phyloP scores from a whole-genome alignment of 2,797 vertebrate genomes.

The Tamandua tetradactyla region DNA sequence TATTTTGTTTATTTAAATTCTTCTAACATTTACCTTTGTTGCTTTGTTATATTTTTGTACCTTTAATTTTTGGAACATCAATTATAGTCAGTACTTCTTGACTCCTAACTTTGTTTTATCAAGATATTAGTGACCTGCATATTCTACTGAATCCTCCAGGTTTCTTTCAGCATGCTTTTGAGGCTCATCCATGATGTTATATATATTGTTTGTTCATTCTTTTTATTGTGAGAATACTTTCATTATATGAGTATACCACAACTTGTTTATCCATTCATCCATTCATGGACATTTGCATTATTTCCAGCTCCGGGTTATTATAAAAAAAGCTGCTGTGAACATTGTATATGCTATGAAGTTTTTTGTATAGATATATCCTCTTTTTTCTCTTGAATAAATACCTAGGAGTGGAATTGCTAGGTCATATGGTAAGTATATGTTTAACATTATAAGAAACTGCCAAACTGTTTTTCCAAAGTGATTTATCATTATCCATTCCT shows the following conservation, averaged over 20 bases:
- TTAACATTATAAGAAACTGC: conserved; percentile 16
- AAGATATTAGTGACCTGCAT: neutral
- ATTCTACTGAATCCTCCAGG: neutral
- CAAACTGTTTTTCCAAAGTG: neutral
- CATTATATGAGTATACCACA: neutral
- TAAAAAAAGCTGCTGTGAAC: neutral
- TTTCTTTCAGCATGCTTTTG: conserved; percentile 3
- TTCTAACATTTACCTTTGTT: neutral
- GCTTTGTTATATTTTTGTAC: conserved; percentile 7
- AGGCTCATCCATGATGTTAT: neutral
- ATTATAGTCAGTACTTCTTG: neutral
- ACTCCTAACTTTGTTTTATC: neutral
- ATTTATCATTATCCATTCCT: neutral
- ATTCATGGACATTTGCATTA: neutral
- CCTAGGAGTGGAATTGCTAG: neutral
- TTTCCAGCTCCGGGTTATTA: neutral
- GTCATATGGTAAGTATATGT: neutral
- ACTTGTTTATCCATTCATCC: neutral
- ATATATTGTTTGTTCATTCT: neutral
- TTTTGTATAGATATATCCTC: neutral
- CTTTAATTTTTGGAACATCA: neutral
- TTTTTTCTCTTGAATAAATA: conserved; percentile 38
- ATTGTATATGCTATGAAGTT: too few relatives aligned
- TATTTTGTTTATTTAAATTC: conserved; percentile 20
- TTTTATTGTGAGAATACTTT: neutral